Base-by-base conservation (phyloP, 2,888 invertebrate genomes). In the Microctonus aethiopoides region DNA sequence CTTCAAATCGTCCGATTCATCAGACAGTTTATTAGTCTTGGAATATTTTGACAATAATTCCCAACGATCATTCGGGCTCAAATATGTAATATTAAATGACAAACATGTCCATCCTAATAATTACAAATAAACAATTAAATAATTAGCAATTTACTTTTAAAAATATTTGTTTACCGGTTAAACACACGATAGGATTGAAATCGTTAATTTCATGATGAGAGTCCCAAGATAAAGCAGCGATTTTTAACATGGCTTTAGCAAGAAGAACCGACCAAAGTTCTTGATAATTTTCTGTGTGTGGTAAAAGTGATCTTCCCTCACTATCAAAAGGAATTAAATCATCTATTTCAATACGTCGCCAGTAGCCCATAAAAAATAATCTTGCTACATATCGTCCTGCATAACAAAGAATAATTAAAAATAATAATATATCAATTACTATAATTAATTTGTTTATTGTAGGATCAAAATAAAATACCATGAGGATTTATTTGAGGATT, bases 231-330 rank as follows among this genome's bases (percentile, higher is more conserved):
- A 87, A 71, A 13, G 84, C 81, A 0, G 86, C 87, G 13, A 89
- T 68, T 76, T 88, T 88, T 36, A 89, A 73, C 9, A 89, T 72
- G 1, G 87, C 89, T 79, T 89, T 89, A 3, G 84, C 81, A 22
- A 89, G 79, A 26, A 89, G 71, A 73, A 88, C 83, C 0, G 88
- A 87, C 89, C 89, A 89, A 6, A 89, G 71, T 72, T 89, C 87
- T 22, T 84, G 74, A 39, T 75, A 72, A 10, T 78, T 79, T 10
- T 72, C 75, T 2, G 79, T 81, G 1, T 80, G 74, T 7, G 88
- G 89, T 32, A 89, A 78, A 24, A 89, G 77, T 1, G 87, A 76
- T 26, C 80, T 78, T 10, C 83, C 82, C 0, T 74, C 69, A 7
- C 71, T 59, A 74, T 88, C 86, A 1, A 89, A 69, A 1, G 89